Conservation (phyloP, 2,797 vertebrate genomes). For the Rhinoraja longicauda region DNA sequence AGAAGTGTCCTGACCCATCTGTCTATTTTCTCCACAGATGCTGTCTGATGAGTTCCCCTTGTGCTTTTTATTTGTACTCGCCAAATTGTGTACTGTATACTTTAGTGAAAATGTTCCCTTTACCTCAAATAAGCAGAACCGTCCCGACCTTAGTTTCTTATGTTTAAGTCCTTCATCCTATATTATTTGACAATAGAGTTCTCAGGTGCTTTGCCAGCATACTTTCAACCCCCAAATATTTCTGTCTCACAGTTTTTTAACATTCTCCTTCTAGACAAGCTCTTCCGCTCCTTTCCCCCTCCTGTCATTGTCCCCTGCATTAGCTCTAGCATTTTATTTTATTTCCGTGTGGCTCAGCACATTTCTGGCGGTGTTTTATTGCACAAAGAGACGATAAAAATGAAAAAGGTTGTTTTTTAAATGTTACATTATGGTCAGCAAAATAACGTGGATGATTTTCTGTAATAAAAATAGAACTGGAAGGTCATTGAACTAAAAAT, state of each 20-base stretch:
- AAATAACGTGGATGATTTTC: too few species aligned
- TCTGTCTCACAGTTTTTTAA: neutral
- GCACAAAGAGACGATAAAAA: neutral
- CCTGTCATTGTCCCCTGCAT: constrained; percentile 31
- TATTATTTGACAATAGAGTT: neutral
- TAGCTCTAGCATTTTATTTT: constrained; percentile 10
- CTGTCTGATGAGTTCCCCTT: too few species aligned
- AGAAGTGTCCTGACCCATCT: too few species aligned
- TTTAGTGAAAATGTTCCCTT: neutral
- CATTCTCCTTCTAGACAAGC: constrained; percentile 36
- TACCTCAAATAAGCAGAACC: neutral
- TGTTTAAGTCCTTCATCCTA: neutral
- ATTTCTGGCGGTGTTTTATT: constrained; percentile 45
- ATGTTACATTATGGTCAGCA: neutral
- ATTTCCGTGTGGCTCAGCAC: constrained; percentile 53
- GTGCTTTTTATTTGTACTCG: too few species aligned
- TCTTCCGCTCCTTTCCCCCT: neutral
- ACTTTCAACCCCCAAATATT: too few species aligned
- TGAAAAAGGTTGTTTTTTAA: neutral
- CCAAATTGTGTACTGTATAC: too few species aligned
- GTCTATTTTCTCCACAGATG: too few species aligned
- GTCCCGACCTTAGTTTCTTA: neutral
- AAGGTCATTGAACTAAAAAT: too few species aligned
- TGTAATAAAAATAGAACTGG: too few species aligned
- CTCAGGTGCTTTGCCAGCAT: too few species aligned